Base-by-base conservation (phyloP, 2,797 vertebrate species). In the Pogoniulus pusillus region DNA sequence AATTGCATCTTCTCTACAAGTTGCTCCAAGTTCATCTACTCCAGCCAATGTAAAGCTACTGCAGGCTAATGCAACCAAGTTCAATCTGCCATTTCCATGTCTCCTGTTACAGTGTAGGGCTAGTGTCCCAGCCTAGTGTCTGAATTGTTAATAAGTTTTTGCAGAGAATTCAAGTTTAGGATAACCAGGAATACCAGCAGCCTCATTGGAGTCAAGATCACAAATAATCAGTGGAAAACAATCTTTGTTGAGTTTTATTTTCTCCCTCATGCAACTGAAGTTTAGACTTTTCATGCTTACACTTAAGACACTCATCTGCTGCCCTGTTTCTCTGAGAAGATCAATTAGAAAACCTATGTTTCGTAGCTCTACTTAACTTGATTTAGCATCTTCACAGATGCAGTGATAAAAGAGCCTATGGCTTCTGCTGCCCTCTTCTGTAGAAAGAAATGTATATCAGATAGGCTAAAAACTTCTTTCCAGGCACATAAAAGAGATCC, bases 391-490 rank as follows among this genome's bases (percentile, higher is more conserved):
- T 70, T 81, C 53, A 27, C 1, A 35, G 26, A 37, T 10, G 45
- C 34, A 43, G 35, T 63, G 23, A 32, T 66, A 69, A 14, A 57
- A 35, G 63, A 62, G 78, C 4, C 10, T 2, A 17, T 37, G 51
- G 91, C 60, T 93, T 95, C 35, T 96, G 79, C 94, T 95, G 96
- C 95, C 94, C 93, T 89, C 92, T 97, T 82, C 94, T 87, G 92
- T 37, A 66, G 72, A 85, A 80, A 92, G 6, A 76, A 79, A 68
- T 5, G 34, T 82, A 54, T 24, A 68, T 8, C 83, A 76, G 45
- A 55, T 26, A 23, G 57, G 45, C 30, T 55, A 26, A 65, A 77
- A 29, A 4, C 3, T 2, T 6, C 10, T 43, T 89, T 45, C 23
- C 34, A 23, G 1, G 3, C 32, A 58, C 29, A 39, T 6, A n/a